Evolutionary conservation across 1,140 invertebrate genomes (phyloP).

Genomic region (Oscheius sp.): DNA sequence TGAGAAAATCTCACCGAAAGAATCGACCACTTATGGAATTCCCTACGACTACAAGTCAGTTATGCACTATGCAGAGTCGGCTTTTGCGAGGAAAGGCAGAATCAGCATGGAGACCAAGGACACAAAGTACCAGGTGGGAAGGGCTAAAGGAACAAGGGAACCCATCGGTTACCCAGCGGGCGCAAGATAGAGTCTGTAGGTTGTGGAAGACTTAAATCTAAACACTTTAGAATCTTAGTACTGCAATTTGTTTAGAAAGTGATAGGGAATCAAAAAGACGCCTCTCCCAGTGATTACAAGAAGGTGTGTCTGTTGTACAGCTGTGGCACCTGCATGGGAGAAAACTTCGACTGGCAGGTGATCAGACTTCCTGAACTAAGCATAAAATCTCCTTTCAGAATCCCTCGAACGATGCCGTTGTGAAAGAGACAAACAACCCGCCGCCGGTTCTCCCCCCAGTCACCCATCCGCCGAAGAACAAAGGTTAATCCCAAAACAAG

Average conservation of each 20-base stretch:
- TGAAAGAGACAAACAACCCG: background rate
- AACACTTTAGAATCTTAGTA: background rate
- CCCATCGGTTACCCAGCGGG: background rate
- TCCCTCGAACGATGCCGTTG: too few relatives aligned
- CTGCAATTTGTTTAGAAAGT: slow-evolving; percentile 47
- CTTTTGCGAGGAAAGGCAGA: slow-evolving; percentile 42
- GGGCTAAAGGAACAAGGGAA: background rate
- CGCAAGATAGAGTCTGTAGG: too few relatives aligned
- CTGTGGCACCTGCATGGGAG: slow-evolving; percentile 22
- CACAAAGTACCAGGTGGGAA: slow-evolving; percentile 42
- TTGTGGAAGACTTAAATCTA: background rate
- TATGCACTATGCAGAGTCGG: slow-evolving; percentile 56
- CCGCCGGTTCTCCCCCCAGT: background rate
- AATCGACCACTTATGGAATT: slow-evolving; percentile 50
- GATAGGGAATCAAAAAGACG: slow-evolving; percentile 51
- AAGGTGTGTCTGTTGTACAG: slow-evolving; percentile 54
- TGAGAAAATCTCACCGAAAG: slow-evolving; percentile 47
- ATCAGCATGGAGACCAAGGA: slow-evolving; percentile 49
- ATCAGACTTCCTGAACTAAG: background rate
- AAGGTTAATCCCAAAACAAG: background rate
- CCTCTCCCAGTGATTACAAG: slow-evolving; percentile 50
- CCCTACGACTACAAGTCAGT: slow-evolving; percentile 54
- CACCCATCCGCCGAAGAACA: background rate
- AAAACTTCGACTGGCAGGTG: slow-evolving; percentile 2
- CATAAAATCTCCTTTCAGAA: slow-evolving; percentile 2